A percentile compares a stretch with the other conserved stretches of the same genome.
Conservation (phyloP, 2,113 vertebrate genomes). For the Indri indri region DNA sequence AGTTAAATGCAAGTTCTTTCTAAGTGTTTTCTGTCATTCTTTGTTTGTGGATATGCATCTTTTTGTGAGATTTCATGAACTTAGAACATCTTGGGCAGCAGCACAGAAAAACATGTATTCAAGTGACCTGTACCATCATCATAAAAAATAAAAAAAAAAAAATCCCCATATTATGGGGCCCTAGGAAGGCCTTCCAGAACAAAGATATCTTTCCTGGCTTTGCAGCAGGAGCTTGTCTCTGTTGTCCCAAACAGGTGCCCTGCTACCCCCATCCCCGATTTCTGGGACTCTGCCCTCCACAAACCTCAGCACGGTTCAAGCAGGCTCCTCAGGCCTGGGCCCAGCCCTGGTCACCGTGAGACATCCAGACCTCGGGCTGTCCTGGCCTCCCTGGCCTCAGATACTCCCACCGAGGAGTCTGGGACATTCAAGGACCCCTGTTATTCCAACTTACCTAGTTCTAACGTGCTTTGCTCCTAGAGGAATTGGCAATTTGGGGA, state of each 20-base stretch:
- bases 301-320: not conserved
- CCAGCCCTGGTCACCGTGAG: fast-evolving
- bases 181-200: not conserved
- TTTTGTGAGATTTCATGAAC: not conserved
- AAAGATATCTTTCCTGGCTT: not conserved
- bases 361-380: not conserved
- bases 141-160: not conserved
- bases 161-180: not conserved
- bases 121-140: not conserved
- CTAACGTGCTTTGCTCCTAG: not conserved
- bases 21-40: not conserved
- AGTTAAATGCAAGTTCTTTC: fast-evolving
- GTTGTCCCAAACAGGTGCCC: not conserved
- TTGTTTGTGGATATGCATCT: not conserved
- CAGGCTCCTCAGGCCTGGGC: fast-evolving
- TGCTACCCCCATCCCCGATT: not conserved
- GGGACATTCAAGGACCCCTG: not conserved
- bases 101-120: not conserved
- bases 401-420: not conserved
- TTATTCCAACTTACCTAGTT: not conserved
- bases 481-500: not conserved
- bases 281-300: not conserved
- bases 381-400: not conserved
- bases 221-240: no score
- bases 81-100: not conserved